phyloP scores from a whole-genome alignment of 2,113 vertebrate species.

The Cariama cristata region DNA sequence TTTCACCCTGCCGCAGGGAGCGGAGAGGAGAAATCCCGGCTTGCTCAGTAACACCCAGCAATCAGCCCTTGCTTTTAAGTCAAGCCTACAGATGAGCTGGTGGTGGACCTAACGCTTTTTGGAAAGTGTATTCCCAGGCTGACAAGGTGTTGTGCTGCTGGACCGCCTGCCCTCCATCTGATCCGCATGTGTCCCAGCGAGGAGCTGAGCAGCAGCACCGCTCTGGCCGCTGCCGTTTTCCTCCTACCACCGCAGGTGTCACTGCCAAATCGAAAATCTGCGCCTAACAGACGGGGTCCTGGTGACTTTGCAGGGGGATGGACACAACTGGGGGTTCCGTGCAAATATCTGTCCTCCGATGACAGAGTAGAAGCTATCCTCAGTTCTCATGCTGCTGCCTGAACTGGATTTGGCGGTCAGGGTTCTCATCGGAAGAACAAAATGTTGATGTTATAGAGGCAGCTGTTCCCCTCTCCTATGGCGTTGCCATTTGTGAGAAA shows the following conservation, averaged over 20 bases:
- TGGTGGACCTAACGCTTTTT: not conserved
- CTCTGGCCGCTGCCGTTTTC: not conserved
- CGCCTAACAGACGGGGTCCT: not conserved
- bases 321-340: not conserved
- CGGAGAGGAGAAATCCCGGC: not conserved
- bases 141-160: rapidly evolving
- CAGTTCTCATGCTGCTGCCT: not conserved
- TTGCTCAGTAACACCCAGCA: not conserved
- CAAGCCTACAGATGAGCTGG: not conserved
- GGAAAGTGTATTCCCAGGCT: not conserved
- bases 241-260: conserved; percentile 50
- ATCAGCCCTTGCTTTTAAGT: not conserved
- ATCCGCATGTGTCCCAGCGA: not conserved
- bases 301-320: not conserved
- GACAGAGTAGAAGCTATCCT: not conserved
- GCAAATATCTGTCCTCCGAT: not conserved
- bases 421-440: not conserved
- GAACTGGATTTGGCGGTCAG: not conserved
- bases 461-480: not conserved
- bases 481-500: not conserved
- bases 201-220: not conserved
- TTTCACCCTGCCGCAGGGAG: rapidly evolving
- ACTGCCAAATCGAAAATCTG: conserved; percentile 62
- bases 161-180: not conserved
- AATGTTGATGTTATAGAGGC: not conserved